Evolutionary conservation across 2,113 vertebrate genomes (phyloP), one percentile per base, ranked within the genome.

Genomic region (Oophaga pumilio): DNA sequence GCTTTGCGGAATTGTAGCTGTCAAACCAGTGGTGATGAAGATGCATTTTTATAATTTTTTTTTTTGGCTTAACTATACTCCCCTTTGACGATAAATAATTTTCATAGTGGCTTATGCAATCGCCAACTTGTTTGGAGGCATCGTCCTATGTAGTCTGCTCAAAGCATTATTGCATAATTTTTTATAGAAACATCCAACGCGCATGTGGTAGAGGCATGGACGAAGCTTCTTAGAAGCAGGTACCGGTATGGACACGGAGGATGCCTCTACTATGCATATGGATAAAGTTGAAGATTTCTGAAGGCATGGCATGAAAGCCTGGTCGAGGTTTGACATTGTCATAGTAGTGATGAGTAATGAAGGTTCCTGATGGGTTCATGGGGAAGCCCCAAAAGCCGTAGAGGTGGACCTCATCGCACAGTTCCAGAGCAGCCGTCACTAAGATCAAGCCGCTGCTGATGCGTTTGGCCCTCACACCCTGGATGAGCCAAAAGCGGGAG

Each of bases 331-430:
- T 99, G 91, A 99, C 96, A 9, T 99, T 98, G 96, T 99, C 98
- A 0, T 99, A 99, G 93, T 99, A 99, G 89, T 99, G 98, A 89
- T 99, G 98, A 12, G 97, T 98, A 91, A 99, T 96, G 92, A 96
- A 97, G 91, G 97, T 95, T 82, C 98, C 97, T 0, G 96, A 95
- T 87, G 97, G 97, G 94, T 97, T 97, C 97, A 99, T 98, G 91
- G 97, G 96, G 89, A 99, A 99, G 0, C 96, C 97, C 98, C 98
- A 99, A 92, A 99, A 99, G 68, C 98, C 98, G 0, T 99, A 99
- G 85, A 99, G 96, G 92, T 99, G 97, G 79, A 99, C 98, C 91
- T 99, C 97, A 89, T 99, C 94, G 0, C 98, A 99, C 89, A 99
- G 94, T 92, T 99, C 98, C 71, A 99, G 91, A 77, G 98, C 98